These are phyloP conservation scores for Temnopleurus reevesii DNA, from an alignment of 53 echinoderm and acorn worm species.

Conservation along the genomic window DNA sequence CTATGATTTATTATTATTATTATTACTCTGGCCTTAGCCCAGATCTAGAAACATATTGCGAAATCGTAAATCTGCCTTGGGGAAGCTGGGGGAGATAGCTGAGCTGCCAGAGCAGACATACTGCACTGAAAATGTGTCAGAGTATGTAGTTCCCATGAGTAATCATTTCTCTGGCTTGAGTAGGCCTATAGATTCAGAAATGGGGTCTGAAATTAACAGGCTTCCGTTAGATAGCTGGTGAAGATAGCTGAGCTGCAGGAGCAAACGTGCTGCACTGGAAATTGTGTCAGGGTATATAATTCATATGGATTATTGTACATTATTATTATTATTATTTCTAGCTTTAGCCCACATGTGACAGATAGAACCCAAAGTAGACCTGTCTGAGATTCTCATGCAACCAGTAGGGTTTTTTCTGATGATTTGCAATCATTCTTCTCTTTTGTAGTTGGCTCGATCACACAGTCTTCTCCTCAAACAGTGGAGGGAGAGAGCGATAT, in stretches of 20 bases:
- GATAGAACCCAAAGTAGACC: constrained; percentile 86
- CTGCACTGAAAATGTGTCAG: constrained; percentile 78
- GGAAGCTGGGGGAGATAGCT: constrained; percentile 62
- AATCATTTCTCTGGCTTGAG: too few species aligned
- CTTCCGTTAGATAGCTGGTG: constrained; percentile 67
- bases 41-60: too few species aligned
- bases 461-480: constrained; percentile 71
- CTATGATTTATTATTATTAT: too few species aligned
- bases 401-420: too few species aligned
- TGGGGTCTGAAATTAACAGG: too few species aligned
- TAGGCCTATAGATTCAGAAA: too few species aligned
- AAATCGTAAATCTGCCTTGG: constrained; percentile 65
- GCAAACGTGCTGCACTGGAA: constrained; percentile 81
- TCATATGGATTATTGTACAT: too few species aligned
- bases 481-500: constrained; percentile 84
- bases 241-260: constrained; percentile 66
- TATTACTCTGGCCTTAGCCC: too few species aligned
- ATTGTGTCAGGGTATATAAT: constrained; percentile 79
- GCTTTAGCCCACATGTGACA: too few species aligned
- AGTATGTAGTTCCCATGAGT: too few species aligned
- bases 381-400: constrained; percentile 94
- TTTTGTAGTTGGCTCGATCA: constrained; percentile 75
- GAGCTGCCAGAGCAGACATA: constrained; percentile 71
- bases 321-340: too few species aligned
- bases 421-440: too few species aligned